Evolutionary conservation across 2,888 invertebrate species (phyloP), one percentile per base, ranked within the genome.

Genomic region (Eupithecia pulchellata): DNA sequence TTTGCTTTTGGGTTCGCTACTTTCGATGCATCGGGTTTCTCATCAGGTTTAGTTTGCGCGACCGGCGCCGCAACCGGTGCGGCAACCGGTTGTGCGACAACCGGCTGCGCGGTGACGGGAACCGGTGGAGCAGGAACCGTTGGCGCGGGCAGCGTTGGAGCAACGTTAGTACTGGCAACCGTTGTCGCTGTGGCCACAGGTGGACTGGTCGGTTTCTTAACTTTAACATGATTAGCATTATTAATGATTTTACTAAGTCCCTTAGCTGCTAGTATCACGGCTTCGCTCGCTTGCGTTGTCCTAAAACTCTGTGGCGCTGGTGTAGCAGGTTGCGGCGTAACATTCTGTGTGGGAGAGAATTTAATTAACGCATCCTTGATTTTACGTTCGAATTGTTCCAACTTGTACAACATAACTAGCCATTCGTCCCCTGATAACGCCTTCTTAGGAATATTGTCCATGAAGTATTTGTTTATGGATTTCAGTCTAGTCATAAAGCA

Each of bases 221-320:
- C 79, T 2, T 81, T 79, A 0, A 83, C 77, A 57, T 87, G 92
- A 0, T 87, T 92, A 0, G 91, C 87, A 76, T 91, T 91, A 0
- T 88, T 89, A 52, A 94, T 94, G 0, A 94, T 91, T 72, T 93
- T 94, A 67, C 93, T 92, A 0, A 94, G 78, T 0, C 93, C 93
- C 75, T 90, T 94, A 0, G 92, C 94, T 0, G 91, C 94, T 64
- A 94, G 47, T 0, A 94, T 91, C 80, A 94, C 94, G 0, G 93
- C 94, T 79, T 94, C 94, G 71, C 91, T 92, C 0, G 88, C 87
- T n/a, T 75, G 82, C 52, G 11, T 25, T 4, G 52, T 4, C 4
- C 20, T 52, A 13, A 2, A 11, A 25, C 1, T 52, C 1, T 13
- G 52, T 4, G 52, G 3, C 25, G 42, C 17, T 5, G 47, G 52